These are phyloP conservation scores for Hypanus sabinus DNA, from an alignment of 2,113 vertebrate species.

Conservation along the genomic window DNA sequence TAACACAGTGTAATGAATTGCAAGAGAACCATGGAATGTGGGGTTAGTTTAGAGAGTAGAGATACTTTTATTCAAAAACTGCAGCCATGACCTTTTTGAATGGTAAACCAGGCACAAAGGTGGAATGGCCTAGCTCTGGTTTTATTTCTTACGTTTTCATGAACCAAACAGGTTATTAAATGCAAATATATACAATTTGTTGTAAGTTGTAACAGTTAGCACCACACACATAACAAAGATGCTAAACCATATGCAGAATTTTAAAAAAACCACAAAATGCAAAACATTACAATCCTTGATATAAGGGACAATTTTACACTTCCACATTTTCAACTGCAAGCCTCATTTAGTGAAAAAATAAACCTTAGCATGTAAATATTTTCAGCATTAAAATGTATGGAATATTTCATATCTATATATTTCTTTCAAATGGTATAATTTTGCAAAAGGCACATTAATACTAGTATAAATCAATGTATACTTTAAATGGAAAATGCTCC, in stretches of 20 bases:
- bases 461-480: not conserved
- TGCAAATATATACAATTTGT: not conserved
- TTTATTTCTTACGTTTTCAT: not conserved
- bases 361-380: not conserved
- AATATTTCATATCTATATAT: not conserved
- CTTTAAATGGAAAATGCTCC: not conserved
- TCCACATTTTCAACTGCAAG: not conserved
- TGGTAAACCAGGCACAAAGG: too few relatives aligned
- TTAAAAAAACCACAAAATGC: not conserved
- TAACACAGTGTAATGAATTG: not conserved
- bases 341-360: not conserved
- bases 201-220: not conserved
- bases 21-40: too few relatives aligned
- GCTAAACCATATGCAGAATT: not conserved
- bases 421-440: slow-evolving; percentile 9
- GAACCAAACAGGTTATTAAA: slow-evolving; percentile 15
- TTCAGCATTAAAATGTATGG: not conserved
- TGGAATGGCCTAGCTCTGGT: too few relatives aligned
- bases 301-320: slow-evolving; percentile 16
- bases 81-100: too few relatives aligned
- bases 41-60: too few relatives aligned
- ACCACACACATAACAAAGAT: not conserved
- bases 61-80: too few relatives aligned
- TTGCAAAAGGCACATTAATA: slow-evolving; percentile 9
- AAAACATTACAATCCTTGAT: not conserved